Percentiles rank a stretch among this genome's conserved stretches.
Conservation (phyloP, 2,113 vertebrate species). For the Apaloderma vittatum region DNA sequence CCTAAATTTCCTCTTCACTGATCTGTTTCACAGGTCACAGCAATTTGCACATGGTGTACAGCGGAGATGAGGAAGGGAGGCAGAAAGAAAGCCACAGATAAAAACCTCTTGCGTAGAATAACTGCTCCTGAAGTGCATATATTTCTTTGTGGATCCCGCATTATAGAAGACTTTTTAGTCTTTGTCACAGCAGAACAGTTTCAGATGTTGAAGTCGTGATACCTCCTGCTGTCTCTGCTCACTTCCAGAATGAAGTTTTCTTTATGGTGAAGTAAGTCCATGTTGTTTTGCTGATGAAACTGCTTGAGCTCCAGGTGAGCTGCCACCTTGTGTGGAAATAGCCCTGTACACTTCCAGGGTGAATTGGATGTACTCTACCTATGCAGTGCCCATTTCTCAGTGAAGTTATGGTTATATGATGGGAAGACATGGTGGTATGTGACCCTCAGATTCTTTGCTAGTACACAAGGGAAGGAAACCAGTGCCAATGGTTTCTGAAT, state of each 20-base stretch:
- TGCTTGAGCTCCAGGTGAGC: not conserved
- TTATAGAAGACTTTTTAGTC: not conserved
- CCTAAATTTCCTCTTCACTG: constrained; percentile 8
- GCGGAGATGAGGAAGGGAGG: not conserved
- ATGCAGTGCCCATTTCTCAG: not conserved
- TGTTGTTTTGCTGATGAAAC: not conserved
- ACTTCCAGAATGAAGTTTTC: not conserved
- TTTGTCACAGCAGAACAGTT: not conserved
- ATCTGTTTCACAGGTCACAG: not conserved
- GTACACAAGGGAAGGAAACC: not conserved
- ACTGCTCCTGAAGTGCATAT: not conserved
- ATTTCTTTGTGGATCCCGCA: not conserved
- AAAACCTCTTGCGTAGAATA: not conserved
- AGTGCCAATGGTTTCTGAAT: not conserved
- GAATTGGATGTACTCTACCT: not conserved
- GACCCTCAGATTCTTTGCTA: not conserved
- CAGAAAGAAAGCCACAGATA: not conserved
- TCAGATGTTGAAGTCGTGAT: not conserved
- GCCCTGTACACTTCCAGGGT: not conserved
- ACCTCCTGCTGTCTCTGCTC: not conserved
- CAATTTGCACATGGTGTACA: constrained; percentile 3
- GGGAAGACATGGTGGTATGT: not conserved
- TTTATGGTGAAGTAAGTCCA: not conserved
- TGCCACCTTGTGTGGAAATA: not conserved
- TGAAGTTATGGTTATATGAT: not conserved